Base-by-base conservation (phyloP, 2,797 vertebrate species). In the Sebastes flavidus region DNA sequence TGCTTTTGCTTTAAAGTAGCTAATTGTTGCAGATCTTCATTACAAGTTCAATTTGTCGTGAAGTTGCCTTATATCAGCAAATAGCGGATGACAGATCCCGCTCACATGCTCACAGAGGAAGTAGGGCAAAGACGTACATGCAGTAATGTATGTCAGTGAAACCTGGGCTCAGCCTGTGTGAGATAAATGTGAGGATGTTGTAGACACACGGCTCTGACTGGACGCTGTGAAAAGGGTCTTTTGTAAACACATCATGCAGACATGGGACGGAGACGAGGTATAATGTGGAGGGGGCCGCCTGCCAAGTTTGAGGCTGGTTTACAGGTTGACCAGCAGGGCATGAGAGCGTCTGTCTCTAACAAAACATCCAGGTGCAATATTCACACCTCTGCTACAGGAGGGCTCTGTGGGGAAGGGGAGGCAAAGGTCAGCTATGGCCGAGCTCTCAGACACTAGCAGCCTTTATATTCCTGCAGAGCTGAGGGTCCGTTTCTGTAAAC, bases 351-450 rank as follows among this genome's bases (percentile, higher is more conserved):
- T 88, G 85, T 85, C 86, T 91, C 82, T 49, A 82, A 91, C 90
- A 88, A 92, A 93, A 92, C 95, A 94, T 90, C 91, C 94, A 95
- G 90, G 94, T 95, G 95, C 84, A 90, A 95, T 60, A 95, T 91
- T 96, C 93, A 87, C 94, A 94, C 85, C 82, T 88, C 79, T 36
- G 75, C 90, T 90, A 78, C 80, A 92, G 85, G 86, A 93, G 20
- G 82, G 63, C 84, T 89, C 77, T 92, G 88, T 91, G 89, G 90
- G 91, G 91, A 93, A 87, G 83, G 38, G 42, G 65, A 77, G 87
- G 81, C 89, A 93, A 91, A 93, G 94, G 93, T 94, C 92, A 89
- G 29, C 78, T 34, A 58, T 69, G 82, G 83, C 83, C 80, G 71
- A 16, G 18, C 82, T 89, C 81, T 80, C 71, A 91, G 83, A 94